phyloP scores from a whole-genome alignment of 2,888 invertebrate species.

The Chalcosyrphus nemorum region DNA sequence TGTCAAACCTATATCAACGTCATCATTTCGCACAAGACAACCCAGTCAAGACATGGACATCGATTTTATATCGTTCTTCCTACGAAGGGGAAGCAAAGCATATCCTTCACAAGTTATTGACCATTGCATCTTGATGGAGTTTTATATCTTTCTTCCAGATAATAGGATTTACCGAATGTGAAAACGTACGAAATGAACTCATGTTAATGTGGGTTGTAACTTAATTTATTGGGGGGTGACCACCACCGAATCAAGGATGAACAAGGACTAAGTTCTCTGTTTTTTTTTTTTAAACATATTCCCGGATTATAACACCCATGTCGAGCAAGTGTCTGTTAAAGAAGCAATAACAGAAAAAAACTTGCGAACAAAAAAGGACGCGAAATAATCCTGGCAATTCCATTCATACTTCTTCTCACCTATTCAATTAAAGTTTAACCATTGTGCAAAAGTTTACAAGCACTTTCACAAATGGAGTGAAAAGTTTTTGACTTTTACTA shows the following conservation, averaged over 20 bases:
- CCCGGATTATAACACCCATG: not conserved
- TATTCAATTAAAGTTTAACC: conserved; percentile 71
- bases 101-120: conserved; percentile 50
- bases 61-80: conserved; percentile 39
- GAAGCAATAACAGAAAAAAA: conserved; percentile 41
- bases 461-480: conserved; percentile 64
- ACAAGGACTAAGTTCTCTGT: not conserved
- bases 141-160: conserved; percentile 65
- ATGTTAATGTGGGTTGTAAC: conserved; percentile 63
- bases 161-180: conserved; percentile 57
- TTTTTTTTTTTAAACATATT: too few relatives aligned
- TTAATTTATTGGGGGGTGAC: conserved; percentile 57
- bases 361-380: conserved; percentile 3
- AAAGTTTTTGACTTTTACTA: conserved; percentile 63
- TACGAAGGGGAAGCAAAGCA: not conserved
- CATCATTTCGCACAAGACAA: conserved; percentile 61
- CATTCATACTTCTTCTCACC: conserved; percentile 56
- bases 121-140: conserved; percentile 63
- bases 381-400: conserved; percentile 22
- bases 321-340: not conserved
- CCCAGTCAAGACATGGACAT: conserved; percentile 57
- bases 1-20: conserved; percentile 71
- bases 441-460: conserved; percentile 42
- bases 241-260: not conserved
- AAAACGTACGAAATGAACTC: conserved; percentile 39